Conservation (phyloP, 2,888 invertebrate species). For the Coenonympha glycerion region DNA sequence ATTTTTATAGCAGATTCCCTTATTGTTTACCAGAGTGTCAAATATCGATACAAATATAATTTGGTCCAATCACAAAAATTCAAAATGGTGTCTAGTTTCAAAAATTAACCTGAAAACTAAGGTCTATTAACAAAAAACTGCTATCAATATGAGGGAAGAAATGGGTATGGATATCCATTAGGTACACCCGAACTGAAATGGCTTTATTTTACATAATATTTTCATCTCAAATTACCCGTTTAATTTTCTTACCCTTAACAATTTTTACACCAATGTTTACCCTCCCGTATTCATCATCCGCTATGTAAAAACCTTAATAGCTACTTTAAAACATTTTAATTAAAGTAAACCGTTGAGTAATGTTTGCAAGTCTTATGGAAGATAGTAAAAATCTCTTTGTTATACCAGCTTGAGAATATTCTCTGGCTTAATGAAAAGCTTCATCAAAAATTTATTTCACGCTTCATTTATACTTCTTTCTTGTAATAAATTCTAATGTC, state of each 20-base stretch:
- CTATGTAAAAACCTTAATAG: slow-evolving; percentile 2
- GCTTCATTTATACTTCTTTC: not conserved
- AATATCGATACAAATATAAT: too few species aligned
- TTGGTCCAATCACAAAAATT: too few species aligned
- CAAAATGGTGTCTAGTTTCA: too few species aligned
- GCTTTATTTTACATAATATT: not conserved
- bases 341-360: slow-evolving; percentile 12
- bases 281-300: slow-evolving; percentile 7
- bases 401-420: slow-evolving; percentile 2
- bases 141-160: too few species aligned
- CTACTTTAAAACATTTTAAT: slow-evolving; percentile 10
- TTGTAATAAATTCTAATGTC: not conserved
- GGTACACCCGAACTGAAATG: too few species aligned
- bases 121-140: too few species aligned
- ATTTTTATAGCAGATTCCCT: too few species aligned
- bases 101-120: too few species aligned
- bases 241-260: not conserved
- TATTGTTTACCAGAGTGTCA: too few species aligned
- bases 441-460: not conserved
- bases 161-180: too few species aligned
- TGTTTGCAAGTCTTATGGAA: slow-evolving; percentile 9
- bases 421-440: not conserved
- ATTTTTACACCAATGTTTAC: not conserved
- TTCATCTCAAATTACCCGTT: not conserved
- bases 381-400: slow-evolving; percentile 12